A percentile compares a stretch with the other conserved stretches of the same genome.
phyloP scores from a whole-genome alignment of 2,888 invertebrate species.

The Cosmia pyralina region DNA sequence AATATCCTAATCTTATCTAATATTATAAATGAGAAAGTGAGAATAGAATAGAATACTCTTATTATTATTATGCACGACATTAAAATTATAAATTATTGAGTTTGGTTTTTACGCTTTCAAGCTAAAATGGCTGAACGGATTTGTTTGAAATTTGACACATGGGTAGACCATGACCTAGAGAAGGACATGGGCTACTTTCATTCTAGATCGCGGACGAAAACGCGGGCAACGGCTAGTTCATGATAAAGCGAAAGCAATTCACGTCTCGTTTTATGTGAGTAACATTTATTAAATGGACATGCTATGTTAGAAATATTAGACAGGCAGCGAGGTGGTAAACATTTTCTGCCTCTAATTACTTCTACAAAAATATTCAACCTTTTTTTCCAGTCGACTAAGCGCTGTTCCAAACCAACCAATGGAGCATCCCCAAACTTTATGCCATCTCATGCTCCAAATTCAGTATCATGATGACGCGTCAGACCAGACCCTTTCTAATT shows the following conservation, averaged over 20 bases:
- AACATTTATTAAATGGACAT: conserved; percentile 7
- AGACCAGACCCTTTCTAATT: conserved; percentile 55
- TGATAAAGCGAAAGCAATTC: conserved; percentile 22
- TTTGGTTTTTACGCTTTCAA: too few relatives aligned
- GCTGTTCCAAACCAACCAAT: conserved; percentile 19
- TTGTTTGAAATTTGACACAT: too few relatives aligned
- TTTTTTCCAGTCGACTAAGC: conserved; percentile 38
- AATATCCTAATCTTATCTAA: too few relatives aligned
- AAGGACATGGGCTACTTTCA: too few relatives aligned
- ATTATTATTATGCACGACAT: too few relatives aligned
- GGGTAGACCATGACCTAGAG: too few relatives aligned
- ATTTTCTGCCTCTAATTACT: neutral
- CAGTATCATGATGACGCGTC: conserved; percentile 53
- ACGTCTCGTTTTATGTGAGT: conserved; percentile 13
- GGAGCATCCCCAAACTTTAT: conserved; percentile 32
- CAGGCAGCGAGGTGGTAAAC: neutral
- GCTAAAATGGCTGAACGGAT: too few relatives aligned
- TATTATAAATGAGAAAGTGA: too few relatives aligned
- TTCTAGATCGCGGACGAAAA: too few relatives aligned
- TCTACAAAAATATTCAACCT: neutral
- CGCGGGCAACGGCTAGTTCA: too few relatives aligned
- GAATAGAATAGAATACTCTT: too few relatives aligned
- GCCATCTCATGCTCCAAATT: conserved; percentile 41
- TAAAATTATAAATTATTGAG: too few relatives aligned
- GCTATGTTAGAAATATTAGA: neutral